Conservation (phyloP, 2,797 vertebrate species). For the Antrozous pallidus region DNA sequence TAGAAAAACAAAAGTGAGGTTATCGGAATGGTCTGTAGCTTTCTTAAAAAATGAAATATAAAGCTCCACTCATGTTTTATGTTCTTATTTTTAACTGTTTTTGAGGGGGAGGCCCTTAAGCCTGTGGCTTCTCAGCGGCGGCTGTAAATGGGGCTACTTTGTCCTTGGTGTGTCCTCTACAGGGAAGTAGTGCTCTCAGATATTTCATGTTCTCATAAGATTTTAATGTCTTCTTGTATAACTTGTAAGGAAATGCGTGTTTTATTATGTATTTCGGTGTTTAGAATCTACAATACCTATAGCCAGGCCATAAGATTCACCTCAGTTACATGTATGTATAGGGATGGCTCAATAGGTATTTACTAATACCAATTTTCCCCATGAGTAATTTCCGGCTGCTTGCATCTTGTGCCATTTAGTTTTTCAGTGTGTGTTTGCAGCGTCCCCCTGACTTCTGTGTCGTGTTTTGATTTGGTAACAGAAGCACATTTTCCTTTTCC, state of each 20-base stretch:
- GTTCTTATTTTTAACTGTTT: neutral
- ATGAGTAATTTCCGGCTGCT: neutral
- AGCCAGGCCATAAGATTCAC: neutral
- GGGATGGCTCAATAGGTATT: neutral
- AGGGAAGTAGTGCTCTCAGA: neutral
- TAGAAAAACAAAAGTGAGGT: neutral
- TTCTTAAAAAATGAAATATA: neutral
- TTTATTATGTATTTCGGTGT: neutral
- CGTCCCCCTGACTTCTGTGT: neutral
- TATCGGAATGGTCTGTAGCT: neutral
- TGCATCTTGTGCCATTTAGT: neutral
- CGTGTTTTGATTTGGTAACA: slow-evolving; percentile 42
- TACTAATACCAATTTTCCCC: neutral
- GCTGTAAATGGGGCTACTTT: neutral
- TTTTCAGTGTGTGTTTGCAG: neutral
- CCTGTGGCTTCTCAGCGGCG: neutral
- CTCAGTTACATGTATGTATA: neutral
- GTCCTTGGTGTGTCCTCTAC: neutral
- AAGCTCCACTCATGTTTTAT: neutral
- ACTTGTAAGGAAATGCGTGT: neutral
- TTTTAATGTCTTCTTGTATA: neutral
- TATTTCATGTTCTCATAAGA: neutral
- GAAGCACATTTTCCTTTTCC: neutral
- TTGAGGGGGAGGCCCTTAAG: neutral
- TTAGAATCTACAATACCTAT: neutral